Base-by-base conservation (phyloP, 2,113 vertebrate species). In the Psephotus haematonotus region DNA sequence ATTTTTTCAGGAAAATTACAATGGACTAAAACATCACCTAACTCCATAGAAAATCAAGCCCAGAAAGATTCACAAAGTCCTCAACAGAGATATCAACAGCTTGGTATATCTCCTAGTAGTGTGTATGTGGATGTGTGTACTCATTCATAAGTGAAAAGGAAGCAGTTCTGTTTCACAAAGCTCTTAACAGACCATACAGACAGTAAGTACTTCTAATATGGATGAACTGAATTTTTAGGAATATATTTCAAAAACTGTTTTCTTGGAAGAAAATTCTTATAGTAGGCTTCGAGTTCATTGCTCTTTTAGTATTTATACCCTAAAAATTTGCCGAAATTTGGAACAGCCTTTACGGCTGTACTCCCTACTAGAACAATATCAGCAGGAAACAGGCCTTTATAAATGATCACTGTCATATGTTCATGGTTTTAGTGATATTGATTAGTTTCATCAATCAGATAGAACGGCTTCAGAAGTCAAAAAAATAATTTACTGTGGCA, bases 391-490 rank as follows among this genome's bases (percentile, higher is more conserved):
- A 81, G 49, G 15, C 27, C 44, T 94, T 82, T 60, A 63, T 33
- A 43, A 82, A 86, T 20, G 15, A 82, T 60, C 65, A 63, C 29
- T 92, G 62, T 60, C 43, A 53, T 9, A 33, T 24, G 4, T 39
- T 82, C 37, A 16, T 39, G 27, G 39, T 88, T 90, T 86, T 41
- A 76, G 49, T 69, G 82, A 83, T 93, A 91, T 46, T 94, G 86
- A 89, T 57, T 83, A 7, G 41, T 28, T 85, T 94, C 35, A 92
- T 57, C 70, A 85, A 70, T 62, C 59, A 92, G 67, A 77, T 10
- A 88, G 19, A 20, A 89, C 75, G 77, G 63, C 65, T 95, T 89
- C 72, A 92, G 47, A 67, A 92, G 59, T 92, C 82, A 71, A 69
- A 92, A 81, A 82, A 28, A 88, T 74, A 4, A 46, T 82, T 94